Evolutionary conservation across 2,113 vertebrate species (phyloP).

Genomic region (Serranochromis macrocephalus): DNA sequence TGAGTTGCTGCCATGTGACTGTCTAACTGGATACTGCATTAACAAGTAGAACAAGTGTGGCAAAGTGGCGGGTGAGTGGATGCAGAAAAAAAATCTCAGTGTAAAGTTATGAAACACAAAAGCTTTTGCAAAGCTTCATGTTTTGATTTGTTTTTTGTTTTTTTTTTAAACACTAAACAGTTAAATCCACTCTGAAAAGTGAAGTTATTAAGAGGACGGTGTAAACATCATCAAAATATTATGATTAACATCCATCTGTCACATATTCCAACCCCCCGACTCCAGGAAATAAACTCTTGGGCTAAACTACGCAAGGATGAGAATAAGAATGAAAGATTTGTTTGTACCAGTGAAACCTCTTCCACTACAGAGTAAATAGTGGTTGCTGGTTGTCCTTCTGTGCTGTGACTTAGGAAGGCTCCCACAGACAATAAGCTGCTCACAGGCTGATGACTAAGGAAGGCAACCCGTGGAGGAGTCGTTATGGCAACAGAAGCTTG

Average conservation of each 20-base stretch:
- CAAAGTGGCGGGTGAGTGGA: not conserved
- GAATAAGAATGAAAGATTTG: not conserved
- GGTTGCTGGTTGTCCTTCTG: conserved; percentile 27
- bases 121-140: not conserved
- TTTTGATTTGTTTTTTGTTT: not conserved
- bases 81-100: not conserved
- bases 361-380: not conserved
- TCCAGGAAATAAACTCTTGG: not conserved
- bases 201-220: not conserved
- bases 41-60: not conserved
- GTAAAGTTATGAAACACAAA: not conserved
- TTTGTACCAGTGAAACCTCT: not conserved
- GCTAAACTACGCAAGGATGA: not conserved
- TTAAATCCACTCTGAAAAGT: not conserved
- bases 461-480: conserved; percentile 59
- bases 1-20: not conserved
- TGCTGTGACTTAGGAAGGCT: conserved; percentile 42
- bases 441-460: conserved; percentile 64
- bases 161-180: not conserved
- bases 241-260: not conserved
- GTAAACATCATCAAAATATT: not conserved
- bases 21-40: not conserved
- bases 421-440: conserved; percentile 52
- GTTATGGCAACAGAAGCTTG: conserved; percentile 68
- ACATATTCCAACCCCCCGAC: not conserved